Base-by-base conservation (phyloP, 2,888 invertebrate species). In the Hemistola chrysoprasaria region DNA sequence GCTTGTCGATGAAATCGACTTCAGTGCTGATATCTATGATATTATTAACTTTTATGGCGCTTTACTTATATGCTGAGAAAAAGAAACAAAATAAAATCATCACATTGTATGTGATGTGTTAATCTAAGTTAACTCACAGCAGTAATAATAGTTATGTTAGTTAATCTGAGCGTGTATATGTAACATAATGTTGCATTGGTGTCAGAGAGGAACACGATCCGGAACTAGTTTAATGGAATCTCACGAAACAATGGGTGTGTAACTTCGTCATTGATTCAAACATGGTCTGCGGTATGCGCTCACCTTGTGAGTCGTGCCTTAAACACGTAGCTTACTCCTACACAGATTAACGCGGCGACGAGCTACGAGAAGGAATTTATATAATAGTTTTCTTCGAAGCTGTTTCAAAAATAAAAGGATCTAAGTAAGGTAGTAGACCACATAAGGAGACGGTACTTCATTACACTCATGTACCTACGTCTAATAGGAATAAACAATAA, bases 21-120 rank as follows among this genome's bases (percentile, higher is more conserved):
- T n/a, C n/a, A n/a, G n/a, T n/a, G n/a, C n/a, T n/a, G n/a, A n/a
- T n/a, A n/a, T n/a, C n/a, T n/a, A n/a, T n/a, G n/a, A n/a, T n/a
- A n/a, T n/a, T n/a, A n/a, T n/a, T n/a, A n/a, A n/a, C n/a, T n/a
- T n/a, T n/a, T n/a, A n/a, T n/a, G n/a, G n/a, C n/a, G n/a, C n/a
- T n/a, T n/a, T n/a, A n/a, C n/a, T n/a, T n/a, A n/a, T n/a, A n/a
- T n/a, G n/a, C n/a, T n/a, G n/a, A n/a, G n/a, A n/a, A n/a, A n/a
- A n/a, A n/a, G n/a, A n/a, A n/a, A n/a, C n/a, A n/a, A n/a, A n/a
- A n/a, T n/a, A n/a, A n/a, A n/a, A n/a, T n/a, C n/a, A n/a, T n/a
- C n/a, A 33, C 40, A 45, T 45, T 33, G 40, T 24, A 43, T 40
- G 28, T 38, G 40, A 36, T 35, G 45, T 43, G 45, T 33, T 45